Conservation (phyloP, 2,797 vertebrate genomes). For the Mus minutoides region DNA sequence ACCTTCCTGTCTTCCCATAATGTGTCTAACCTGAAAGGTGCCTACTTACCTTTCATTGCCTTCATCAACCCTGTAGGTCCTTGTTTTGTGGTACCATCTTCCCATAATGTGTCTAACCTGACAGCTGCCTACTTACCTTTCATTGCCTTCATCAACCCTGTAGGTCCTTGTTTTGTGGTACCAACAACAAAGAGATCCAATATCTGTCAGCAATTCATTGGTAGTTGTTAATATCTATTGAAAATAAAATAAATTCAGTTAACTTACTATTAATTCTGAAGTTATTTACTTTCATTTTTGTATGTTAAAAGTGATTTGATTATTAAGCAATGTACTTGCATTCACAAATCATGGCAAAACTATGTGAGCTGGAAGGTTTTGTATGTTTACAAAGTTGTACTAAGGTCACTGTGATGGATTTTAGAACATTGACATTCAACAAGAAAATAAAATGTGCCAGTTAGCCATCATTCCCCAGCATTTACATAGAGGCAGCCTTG, state of each 20-base stretch:
- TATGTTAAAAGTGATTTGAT: not conserved
- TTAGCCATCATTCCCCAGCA: not conserved
- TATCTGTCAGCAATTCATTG: not conserved
- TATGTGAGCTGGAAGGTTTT: not conserved
- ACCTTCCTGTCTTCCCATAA: not conserved
- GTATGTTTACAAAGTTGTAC: not conserved
- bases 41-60: not conserved
- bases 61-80: accelerated
- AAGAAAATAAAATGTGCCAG: not conserved
- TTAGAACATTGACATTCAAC: not conserved
- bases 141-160: accelerated
- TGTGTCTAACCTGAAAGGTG: not conserved
- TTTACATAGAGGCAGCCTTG: not conserved
- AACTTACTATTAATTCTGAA: not conserved
- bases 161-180: not conserved
- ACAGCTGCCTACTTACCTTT: not conserved
- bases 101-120: not conserved
- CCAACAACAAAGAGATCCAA: not conserved
- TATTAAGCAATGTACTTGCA: not conserved
- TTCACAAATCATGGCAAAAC: not conserved
- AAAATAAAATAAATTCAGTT: not conserved
- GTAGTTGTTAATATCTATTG: not conserved
- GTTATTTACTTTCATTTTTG: not conserved
- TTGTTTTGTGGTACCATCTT: not conserved
- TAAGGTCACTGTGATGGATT: not conserved